Base-by-base conservation (phyloP, 2,888 invertebrate genomes). In the Encarsia formosa region DNA sequence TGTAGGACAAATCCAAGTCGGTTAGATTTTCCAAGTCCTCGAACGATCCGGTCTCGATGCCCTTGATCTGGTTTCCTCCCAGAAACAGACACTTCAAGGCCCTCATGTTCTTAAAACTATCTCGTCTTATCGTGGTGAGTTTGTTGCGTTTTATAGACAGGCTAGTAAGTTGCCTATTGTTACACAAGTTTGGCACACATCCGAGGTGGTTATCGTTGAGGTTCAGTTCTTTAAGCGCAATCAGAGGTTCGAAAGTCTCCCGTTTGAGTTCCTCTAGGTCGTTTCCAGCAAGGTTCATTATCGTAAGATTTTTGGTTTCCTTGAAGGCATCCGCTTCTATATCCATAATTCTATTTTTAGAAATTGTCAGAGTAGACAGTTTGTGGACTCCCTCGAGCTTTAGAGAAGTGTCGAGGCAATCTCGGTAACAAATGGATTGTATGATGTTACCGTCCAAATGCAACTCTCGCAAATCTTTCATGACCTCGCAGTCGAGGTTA, bases 391-490 rank as follows among this genome's bases (percentile, higher is more conserved):
- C 61, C 8, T 60, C 56, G 4, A 69, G 58, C 26, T 54, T 61
- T 18, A 67, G 20, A 6, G 57, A 60, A 11, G 49, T 44, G 3
- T 57, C 58, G 5, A 49, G 49, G 52, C 66, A 66, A 5, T 53
- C 49, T 9, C 52, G 52, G 32, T 60, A 61, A 34, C 67, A 66
- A 24, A 67, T 59, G 8, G 61, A 58, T 16, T 54, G 37, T 5
- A 69, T 62, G 1, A 49, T 48, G 42, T 69, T 69, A 3, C 60
- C 63, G 40, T 66, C 67, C 5, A 69, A 50, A 31, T 60, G 63
- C 5, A 68, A 53, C 5, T 57, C 59, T 4, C 59, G 43, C 3
- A 69, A 9, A 31, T 63, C 59, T 4, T 52, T 52, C 22, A 63
- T 45, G 11, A 61, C 50, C 5, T 40, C 45, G 9, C 61, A 61